Base-by-base conservation (phyloP, 2,797 vertebrate species). In the Botia almorhae region DNA sequence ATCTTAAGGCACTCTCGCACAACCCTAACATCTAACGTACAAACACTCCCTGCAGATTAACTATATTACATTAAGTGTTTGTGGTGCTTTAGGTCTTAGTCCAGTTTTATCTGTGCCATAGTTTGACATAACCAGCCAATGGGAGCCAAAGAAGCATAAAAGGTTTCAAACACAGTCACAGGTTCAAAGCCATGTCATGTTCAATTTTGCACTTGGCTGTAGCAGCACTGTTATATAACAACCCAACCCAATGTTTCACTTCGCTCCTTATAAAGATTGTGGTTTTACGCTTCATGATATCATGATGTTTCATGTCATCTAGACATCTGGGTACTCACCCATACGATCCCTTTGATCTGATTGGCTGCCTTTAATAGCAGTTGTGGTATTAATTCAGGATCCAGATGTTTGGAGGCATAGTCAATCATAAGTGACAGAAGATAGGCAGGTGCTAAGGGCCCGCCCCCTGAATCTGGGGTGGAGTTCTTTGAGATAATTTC, bases 351-450 rank as follows among this genome's bases (percentile, higher is more conserved):
- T 89, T 97, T 97, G 85, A 97, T 95, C 61, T 95, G 92, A 85
- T 95, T 95, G 82, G 96, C 96, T 63, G 96, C 94, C 85, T 95
- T 96, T 75, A 96, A 93, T 77, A 98, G 87, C 81, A 98, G 91
- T 72, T 94, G 94, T 1, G 96, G 96, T 67, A 94, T 94, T 85
- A 96, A 94, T 69, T 93, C 92, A 8, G 96, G 95, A 74, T 96
- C 96, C 84, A 97, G 90, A 85, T 95, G 94, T 86, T 94, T 95
- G 71, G 96, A 95, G 0, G 96, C 93, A 23, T 97, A 94, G 83
- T 98, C 96, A 85, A 97, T 95, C 90, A 97, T 97, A 83, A 97
- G 92, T 51, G 96, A 96, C 76, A 97, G 91, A 81, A 98, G 94
- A 81, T 95, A 97, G 33, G 96, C 97, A 0, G 96, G 96, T 58